A percentile compares a stretch with the other conserved stretches of the same genome.
Conservation (phyloP, 2,797 vertebrate species). For the Tokudaia muenninki region DNA sequence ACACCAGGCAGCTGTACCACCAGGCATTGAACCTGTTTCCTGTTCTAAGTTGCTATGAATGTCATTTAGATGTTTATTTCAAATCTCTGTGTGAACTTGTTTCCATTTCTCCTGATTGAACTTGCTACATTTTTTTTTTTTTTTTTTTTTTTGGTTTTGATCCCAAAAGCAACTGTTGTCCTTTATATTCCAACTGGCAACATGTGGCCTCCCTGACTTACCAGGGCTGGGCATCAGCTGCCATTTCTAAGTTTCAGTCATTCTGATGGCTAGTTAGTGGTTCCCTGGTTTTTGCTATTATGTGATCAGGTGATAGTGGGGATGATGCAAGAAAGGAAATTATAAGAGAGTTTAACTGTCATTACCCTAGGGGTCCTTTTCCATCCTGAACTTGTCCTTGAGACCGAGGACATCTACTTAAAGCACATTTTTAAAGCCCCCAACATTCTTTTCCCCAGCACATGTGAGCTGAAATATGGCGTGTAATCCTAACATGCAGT, state of each 20-base stretch:
- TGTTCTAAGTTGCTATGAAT: slow-evolving; percentile 20
- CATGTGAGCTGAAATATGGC: not conserved
- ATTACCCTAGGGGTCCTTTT: not conserved
- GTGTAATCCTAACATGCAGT: not conserved
- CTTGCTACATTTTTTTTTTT: not conserved
- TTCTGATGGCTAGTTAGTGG: not conserved
- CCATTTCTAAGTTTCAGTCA: not conserved
- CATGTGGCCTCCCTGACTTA: not conserved
- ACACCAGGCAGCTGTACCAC: too few relatives aligned
- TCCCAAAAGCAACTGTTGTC: not conserved
- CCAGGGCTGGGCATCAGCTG: not conserved
- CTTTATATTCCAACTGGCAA: not conserved
- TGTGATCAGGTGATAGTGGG: not conserved
- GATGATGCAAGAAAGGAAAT: not conserved
- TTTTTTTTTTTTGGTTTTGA: not conserved
- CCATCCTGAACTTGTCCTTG: not conserved
- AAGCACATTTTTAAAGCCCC: not conserved
- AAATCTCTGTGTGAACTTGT: not conserved
- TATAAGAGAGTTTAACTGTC: not conserved
- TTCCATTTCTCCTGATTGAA: slow-evolving; percentile 3
- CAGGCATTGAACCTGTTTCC: not conserved
- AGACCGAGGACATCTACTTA: not conserved
- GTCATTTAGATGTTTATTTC: slow-evolving; percentile 5
- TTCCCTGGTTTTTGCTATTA: not conserved
- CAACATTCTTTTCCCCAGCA: not conserved